Evolutionary conservation across 2,797 vertebrate species (phyloP).

Genomic region (Peromyscus melanophrys): DNA sequence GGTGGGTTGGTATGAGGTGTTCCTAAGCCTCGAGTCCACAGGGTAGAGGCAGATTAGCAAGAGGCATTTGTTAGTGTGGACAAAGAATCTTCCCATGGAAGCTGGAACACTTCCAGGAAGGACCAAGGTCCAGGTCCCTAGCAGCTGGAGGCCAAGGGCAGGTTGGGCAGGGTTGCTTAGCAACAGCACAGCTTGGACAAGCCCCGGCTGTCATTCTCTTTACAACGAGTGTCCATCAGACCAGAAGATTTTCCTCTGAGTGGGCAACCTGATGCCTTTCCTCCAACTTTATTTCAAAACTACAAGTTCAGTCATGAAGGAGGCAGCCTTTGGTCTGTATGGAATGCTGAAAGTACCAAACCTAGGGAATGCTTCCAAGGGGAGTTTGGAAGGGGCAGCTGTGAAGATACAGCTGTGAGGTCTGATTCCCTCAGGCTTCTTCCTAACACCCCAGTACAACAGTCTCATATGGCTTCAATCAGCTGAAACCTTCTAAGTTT

Average conservation of each 20-base stretch:
- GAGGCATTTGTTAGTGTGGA: neutral
- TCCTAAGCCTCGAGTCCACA: neutral
- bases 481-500: neutral
- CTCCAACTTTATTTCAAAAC: neutral
- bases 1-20: neutral
- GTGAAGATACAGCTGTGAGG: neutral
- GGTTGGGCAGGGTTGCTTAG: neutral
- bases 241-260: neutral
- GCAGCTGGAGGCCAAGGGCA: neutral
- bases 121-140: too few species aligned
- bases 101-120: neutral
- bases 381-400: neutral
- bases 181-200: too few species aligned
- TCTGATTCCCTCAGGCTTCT: neutral
- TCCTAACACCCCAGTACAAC: neutral
- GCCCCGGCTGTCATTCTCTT: too few species aligned
- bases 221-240: fast-evolving
- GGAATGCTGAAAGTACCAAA: neutral
- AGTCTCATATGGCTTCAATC: neutral
- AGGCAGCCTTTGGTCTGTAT: fast-evolving
- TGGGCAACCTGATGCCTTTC: neutral
- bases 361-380: neutral
- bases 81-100: neutral
- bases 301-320: neutral
- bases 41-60: neutral